Evolutionary conservation across 1,140 invertebrate genomes (phyloP).

Genomic region (Rhyzopertha dominica): DNA sequence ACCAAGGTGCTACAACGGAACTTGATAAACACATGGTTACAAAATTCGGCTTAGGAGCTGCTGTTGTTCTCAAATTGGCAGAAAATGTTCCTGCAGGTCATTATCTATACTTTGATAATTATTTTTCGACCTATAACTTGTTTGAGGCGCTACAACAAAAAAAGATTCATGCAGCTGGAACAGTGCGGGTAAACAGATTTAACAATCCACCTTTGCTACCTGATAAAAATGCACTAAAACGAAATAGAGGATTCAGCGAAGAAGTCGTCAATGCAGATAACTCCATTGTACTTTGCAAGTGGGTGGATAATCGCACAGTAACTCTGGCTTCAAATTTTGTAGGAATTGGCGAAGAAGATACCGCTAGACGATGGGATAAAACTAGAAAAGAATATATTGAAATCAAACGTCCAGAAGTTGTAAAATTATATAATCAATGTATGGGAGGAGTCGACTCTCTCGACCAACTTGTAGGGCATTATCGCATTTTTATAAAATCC

Average conservation of each 20-base stretch:
- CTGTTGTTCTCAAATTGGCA: constrained; percentile 24
- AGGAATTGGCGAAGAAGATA: constrained; percentile 41
- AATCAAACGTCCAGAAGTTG: neutral
- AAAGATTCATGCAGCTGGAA: constrained; percentile 42
- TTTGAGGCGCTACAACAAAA: constrained; percentile 39
- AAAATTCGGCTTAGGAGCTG: constrained; percentile 12
- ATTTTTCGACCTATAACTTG: constrained; percentile 42
- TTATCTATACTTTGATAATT: constrained; percentile 30
- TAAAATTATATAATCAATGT: constrained; percentile 1
- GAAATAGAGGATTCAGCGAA: constrained; percentile 39
- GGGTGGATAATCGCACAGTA: constrained; percentile 43
- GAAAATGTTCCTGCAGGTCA: constrained; percentile 30
- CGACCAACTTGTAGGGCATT: constrained; percentile 1
- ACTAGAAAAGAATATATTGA: neutral
- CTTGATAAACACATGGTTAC: constrained; percentile 6
- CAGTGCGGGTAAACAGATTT: constrained; percentile 41
- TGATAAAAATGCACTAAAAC: constrained; percentile 42
- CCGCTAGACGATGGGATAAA: constrained; percentile 33
- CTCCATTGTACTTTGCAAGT: constrained; percentile 41
- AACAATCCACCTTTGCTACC: constrained; percentile 34
- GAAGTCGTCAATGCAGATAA: constrained; percentile 38
- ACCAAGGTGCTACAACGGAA: constrained; percentile 19
- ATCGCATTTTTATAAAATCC: constrained; percentile 6
- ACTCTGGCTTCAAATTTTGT: constrained; percentile 45
- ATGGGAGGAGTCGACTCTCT: constrained; percentile 9